Evolutionary conservation across 2,888 invertebrate species (phyloP).

Genomic region (Deilephila porcellus): DNA sequence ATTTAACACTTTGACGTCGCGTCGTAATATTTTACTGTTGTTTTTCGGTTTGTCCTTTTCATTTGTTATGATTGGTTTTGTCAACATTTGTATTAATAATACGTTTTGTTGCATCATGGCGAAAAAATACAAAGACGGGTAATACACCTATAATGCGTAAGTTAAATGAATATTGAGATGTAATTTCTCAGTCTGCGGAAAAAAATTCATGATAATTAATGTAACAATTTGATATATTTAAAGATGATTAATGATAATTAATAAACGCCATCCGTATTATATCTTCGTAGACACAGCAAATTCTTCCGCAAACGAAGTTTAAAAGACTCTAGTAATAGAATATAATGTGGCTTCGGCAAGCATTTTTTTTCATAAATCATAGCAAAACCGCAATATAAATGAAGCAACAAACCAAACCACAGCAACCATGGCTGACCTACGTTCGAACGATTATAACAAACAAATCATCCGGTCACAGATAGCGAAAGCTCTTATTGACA

Average conservation of each 20-base stretch:
- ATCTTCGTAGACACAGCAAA: too few species aligned
- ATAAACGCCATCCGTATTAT: too few species aligned
- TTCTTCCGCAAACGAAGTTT: too few species aligned
- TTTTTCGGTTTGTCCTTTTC: neutral
- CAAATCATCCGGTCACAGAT: conserved; percentile 77
- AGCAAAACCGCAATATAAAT: neutral
- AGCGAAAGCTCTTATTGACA: conserved; percentile 84
- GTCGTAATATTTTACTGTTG: neutral
- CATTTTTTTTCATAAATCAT: neutral
- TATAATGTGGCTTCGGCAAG: too few species aligned
- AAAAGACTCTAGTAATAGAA: too few species aligned
- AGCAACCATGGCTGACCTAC: neutral
- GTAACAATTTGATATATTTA: too few species aligned
- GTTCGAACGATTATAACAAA: conserved; percentile 76
- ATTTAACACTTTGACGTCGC: neutral
- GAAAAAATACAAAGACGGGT: too few species aligned
- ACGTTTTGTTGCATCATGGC: neutral
- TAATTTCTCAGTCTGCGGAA: too few species aligned
- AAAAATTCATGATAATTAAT: too few species aligned
- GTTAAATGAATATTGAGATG: too few species aligned
- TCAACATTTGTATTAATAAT: neutral
- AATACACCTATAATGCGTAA: too few species aligned
- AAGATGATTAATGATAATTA: too few species aligned
- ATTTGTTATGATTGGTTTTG: neutral
- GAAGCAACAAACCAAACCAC: neutral